Conservation (phyloP, 2,888 invertebrate species). For the Lycia hirtaria region DNA sequence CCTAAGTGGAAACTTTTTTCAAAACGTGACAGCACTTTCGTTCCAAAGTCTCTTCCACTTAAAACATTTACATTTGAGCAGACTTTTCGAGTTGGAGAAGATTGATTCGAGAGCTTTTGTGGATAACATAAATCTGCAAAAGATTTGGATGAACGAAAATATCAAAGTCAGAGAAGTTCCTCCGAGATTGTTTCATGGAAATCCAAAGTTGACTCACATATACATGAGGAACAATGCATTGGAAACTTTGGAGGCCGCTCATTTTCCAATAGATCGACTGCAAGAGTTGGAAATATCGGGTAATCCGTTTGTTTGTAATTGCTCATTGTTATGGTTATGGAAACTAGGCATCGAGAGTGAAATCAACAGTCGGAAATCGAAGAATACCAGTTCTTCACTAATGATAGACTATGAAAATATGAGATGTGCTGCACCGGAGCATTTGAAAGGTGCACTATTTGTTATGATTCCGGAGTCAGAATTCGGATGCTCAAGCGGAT, state of each 20-base stretch:
- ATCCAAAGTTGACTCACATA: slow-evolving; percentile 90
- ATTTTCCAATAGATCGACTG: slow-evolving; percentile 93
- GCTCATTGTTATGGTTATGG: slow-evolving; percentile 95
- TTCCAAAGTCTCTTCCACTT: slow-evolving; percentile 94
- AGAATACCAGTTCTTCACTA: slow-evolving; percentile 69
- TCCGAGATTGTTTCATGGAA: slow-evolving; percentile 93
- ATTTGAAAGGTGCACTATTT: slow-evolving; percentile 80
- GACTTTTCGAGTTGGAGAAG: slow-evolving; percentile 87
- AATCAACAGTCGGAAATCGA: slow-evolving; percentile 65
- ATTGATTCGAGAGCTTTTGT: slow-evolving; percentile 93
- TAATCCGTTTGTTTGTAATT: slow-evolving; percentile 94
- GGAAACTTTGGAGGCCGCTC: slow-evolving; percentile 90
- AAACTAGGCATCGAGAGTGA: slow-evolving; percentile 85
- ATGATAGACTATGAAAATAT: slow-evolving; percentile 86
- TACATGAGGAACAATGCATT: slow-evolving; percentile 91
- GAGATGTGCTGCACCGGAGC: slow-evolving; percentile 85
- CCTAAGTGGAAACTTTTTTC: slow-evolving; percentile 92
- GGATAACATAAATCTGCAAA: slow-evolving; percentile 93
- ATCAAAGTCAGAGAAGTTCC: slow-evolving; percentile 90
- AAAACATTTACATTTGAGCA: slow-evolving; percentile 89
- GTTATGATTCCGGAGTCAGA: slow-evolving; percentile 87
- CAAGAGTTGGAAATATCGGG: slow-evolving; percentile 91
- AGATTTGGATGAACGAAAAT: slow-evolving; percentile 92
- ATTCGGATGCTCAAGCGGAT: slow-evolving; percentile 86
- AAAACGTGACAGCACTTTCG: slow-evolving; percentile 89